Evolutionary conservation across 2,888 invertebrate species (phyloP).

Genomic region (Meiosimyza platycephala): DNA sequence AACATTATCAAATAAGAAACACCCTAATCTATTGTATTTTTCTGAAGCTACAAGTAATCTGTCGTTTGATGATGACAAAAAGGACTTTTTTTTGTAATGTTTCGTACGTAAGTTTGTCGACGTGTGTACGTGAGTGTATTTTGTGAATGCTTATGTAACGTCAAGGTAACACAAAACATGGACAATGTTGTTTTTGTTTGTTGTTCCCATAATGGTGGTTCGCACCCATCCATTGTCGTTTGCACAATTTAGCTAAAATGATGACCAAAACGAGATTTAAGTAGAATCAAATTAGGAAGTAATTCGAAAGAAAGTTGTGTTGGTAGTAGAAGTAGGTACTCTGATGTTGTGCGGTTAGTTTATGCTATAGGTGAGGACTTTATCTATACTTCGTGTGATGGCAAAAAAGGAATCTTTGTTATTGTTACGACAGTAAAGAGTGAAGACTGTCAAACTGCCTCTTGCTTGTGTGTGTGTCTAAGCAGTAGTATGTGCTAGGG

Average conservation of each 20-base stretch:
- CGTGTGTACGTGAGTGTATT: neutral
- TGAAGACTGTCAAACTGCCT: too few relatives aligned
- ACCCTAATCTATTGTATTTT: too few relatives aligned
- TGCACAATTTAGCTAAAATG: slow-evolving; percentile 52
- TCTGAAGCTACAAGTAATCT: too few relatives aligned
- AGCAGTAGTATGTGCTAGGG: too few relatives aligned
- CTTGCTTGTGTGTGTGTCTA: neutral
- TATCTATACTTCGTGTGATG: too few relatives aligned
- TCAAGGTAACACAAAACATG: slow-evolving; percentile 1
- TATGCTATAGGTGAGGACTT: too few relatives aligned
- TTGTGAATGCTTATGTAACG: neutral
- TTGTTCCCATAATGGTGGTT: slow-evolving; percentile 14
- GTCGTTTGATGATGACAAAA: slow-evolving; percentile 16
- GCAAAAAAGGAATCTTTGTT: too few relatives aligned
- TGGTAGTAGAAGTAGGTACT: too few relatives aligned
- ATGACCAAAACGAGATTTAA: slow-evolving; percentile 61
- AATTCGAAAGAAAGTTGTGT: slow-evolving; percentile 41
- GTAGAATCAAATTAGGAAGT: slow-evolving; percentile 60
- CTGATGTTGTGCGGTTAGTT: too few relatives aligned
- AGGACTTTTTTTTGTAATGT: neutral
- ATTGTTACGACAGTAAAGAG: too few relatives aligned
- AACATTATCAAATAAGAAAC: too few relatives aligned
- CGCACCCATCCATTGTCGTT: slow-evolving; percentile 14
- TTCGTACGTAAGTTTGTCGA: neutral
- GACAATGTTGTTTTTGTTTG: slow-evolving; percentile 11